These are phyloP conservation scores for Gallinago media DNA, from an alignment of 2,113 vertebrate species.

Conservation along the genomic window DNA sequence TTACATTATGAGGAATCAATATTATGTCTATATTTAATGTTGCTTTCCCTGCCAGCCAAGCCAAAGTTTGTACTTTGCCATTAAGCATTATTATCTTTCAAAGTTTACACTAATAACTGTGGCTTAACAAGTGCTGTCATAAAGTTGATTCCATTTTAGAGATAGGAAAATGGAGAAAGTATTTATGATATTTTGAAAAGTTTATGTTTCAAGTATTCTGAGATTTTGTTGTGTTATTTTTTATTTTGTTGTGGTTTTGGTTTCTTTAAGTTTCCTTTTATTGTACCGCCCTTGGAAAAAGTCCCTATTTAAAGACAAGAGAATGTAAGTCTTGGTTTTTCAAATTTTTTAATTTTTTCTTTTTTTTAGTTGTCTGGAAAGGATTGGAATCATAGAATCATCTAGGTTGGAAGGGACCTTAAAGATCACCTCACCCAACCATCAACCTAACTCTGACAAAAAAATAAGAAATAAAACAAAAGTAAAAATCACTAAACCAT, in stretches of 20 bases:
- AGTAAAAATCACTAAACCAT: no score
- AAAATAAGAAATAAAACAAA: no score
- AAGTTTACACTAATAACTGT: background rate
- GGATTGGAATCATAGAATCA: background rate
- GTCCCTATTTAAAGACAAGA: background rate
- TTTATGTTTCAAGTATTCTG: background rate
- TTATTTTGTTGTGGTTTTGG: background rate
- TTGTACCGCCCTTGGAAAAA: background rate
- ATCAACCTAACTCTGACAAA: no score
- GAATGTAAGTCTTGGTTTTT: background rate
- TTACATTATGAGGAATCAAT: background rate
- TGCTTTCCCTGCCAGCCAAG: background rate
- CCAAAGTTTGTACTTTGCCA: background rate
- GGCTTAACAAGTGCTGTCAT: background rate
- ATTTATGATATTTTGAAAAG: background rate
- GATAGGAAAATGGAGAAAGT: background rate
- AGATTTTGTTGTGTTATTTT: background rate
- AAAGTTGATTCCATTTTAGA: background rate
- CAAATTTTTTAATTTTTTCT: background rate
- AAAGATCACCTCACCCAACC: no score
- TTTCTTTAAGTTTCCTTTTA: background rate
- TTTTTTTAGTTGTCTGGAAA: background rate
- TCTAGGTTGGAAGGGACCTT: no score
- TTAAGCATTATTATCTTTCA: background rate
- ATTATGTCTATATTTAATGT: background rate